Evolutionary conservation across 2,888 invertebrate genomes (phyloP).

Genomic region (Leucophenga montana): DNA sequence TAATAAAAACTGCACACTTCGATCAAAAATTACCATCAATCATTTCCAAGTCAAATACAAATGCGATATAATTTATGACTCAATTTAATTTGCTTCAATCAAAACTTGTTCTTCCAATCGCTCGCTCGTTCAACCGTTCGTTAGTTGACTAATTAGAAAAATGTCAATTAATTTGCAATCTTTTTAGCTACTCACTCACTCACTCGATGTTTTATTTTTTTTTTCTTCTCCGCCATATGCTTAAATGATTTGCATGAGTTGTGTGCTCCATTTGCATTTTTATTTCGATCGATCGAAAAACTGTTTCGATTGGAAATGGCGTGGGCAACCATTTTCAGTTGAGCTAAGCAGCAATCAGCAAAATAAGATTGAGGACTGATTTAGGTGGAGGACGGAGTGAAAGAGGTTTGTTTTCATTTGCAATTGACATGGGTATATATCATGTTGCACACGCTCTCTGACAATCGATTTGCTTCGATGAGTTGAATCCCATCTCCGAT

Average conservation of each 20-base stretch:
- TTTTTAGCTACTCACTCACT: too few relatives aligned
- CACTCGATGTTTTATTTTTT: too few relatives aligned
- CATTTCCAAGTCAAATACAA: slow-evolving; percentile 10
- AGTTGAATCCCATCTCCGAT: slow-evolving; percentile 1
- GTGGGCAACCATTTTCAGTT: not conserved
- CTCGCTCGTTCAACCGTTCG: not conserved
- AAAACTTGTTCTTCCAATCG: slow-evolving; percentile 6
- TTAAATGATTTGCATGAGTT: slow-evolving; percentile 2
- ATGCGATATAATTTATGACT: slow-evolving; percentile 13
- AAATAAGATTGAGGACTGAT: not conserved
- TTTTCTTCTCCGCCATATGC: not conserved
- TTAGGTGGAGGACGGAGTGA: not conserved
- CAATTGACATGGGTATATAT: slow-evolving; percentile 42
- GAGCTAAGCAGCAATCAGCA: too few relatives aligned
- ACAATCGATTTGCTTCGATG: slow-evolving; percentile 54
- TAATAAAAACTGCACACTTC: slow-evolving; percentile 11
- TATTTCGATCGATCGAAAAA: not conserved
- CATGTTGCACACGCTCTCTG: slow-evolving; percentile 54
- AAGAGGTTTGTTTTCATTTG: slow-evolving; percentile 6
- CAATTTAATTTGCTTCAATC: slow-evolving; percentile 12
- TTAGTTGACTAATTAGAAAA: slow-evolving; percentile 4
- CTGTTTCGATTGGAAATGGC: not conserved
- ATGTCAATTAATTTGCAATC: slow-evolving; percentile 7
- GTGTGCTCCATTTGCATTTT: not conserved
- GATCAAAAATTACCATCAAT: slow-evolving; percentile 16